phyloP scores from a whole-genome alignment of 2,888 invertebrate genomes.

The Pterostichus niger region DNA sequence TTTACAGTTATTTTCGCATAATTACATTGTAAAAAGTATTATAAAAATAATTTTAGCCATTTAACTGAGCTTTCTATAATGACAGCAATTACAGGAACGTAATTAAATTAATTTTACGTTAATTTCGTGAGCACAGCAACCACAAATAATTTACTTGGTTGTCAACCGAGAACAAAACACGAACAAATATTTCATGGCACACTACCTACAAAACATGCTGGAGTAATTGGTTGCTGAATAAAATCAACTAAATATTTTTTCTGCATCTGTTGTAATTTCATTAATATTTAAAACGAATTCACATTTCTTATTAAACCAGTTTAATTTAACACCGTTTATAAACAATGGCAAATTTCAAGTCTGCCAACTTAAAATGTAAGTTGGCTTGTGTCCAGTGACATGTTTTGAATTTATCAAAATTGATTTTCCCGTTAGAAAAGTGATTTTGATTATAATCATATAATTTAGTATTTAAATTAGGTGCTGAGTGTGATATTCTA shows the following conservation, averaged over 20 bases:
- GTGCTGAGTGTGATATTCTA: conserved; percentile 2
- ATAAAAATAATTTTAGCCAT: background rate
- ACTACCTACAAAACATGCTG: conserved; percentile 4
- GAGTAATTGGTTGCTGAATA: conserved; percentile 3
- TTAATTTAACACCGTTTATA: conserved; percentile 16
- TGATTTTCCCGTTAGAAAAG: conserved; percentile 43
- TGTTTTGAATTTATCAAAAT: conserved; percentile 53
- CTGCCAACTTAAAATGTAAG: conserved; percentile 22
- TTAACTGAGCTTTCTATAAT: background rate
- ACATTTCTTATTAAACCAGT: conserved; percentile 28
- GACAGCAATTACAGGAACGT: conserved; percentile 1
- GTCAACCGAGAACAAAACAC: conserved; percentile 11
- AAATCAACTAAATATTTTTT: conserved; percentile 4
- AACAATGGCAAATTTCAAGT: background rate
- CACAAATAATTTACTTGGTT: background rate
- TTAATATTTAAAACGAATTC: conserved; percentile 22
- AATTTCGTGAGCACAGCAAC: background rate
- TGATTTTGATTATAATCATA: background rate
- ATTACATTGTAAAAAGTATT: background rate
- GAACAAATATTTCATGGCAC: background rate
- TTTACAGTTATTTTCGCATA: background rate
- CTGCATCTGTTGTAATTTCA: background rate
- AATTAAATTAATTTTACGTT: background rate
- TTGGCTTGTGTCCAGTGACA: conserved; percentile 33
- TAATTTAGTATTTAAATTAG: conserved; percentile 36